phyloP scores from a whole-genome alignment of 2,888 invertebrate genomes.

The Cryptus viduatorius region DNA sequence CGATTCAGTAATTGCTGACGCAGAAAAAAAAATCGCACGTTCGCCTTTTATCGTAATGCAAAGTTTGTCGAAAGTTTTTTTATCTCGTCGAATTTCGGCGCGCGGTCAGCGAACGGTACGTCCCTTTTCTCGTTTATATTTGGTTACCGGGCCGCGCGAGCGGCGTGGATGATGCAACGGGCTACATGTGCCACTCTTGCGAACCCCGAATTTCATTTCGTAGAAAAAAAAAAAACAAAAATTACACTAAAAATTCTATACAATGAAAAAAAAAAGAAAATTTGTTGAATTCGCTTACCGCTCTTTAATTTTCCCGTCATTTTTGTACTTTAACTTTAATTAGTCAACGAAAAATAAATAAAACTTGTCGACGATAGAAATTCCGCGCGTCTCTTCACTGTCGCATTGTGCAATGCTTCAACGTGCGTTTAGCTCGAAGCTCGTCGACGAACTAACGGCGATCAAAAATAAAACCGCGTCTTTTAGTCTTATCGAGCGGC shows the following conservation, averaged over 20 bases:
- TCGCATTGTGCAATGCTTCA: neutral
- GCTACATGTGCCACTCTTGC: constrained; percentile 60
- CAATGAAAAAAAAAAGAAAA: neutral
- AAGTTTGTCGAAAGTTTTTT: neutral
- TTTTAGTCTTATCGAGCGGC: constrained; percentile 43
- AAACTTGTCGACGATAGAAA: constrained; percentile 17
- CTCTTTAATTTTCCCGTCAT: constrained; percentile 60
- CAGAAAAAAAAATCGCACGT: too few species aligned
- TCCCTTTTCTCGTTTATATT: constrained; percentile 50
- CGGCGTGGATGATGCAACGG: constrained; percentile 68
- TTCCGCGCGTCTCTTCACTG: neutral
- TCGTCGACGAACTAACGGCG: constrained; percentile 56
- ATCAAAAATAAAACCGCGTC: constrained; percentile 43
- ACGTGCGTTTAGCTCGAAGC: constrained; percentile 37
- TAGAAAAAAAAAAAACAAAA: constrained; percentile 8
- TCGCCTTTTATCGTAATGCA: too few species aligned
- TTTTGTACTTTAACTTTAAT: neutral
- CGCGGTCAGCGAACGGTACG: constrained; percentile 27
- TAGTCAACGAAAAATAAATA: neutral
- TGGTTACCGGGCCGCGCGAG: constrained; percentile 45
- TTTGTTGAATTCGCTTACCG: constrained; percentile 38
- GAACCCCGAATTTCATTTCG: constrained; percentile 59
- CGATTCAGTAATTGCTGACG: too few species aligned
- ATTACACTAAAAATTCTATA: neutral
- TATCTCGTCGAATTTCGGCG: neutral